Evolutionary conservation across 2,797 vertebrate species (phyloP).

Genomic region (Oryzias sinensis): DNA sequence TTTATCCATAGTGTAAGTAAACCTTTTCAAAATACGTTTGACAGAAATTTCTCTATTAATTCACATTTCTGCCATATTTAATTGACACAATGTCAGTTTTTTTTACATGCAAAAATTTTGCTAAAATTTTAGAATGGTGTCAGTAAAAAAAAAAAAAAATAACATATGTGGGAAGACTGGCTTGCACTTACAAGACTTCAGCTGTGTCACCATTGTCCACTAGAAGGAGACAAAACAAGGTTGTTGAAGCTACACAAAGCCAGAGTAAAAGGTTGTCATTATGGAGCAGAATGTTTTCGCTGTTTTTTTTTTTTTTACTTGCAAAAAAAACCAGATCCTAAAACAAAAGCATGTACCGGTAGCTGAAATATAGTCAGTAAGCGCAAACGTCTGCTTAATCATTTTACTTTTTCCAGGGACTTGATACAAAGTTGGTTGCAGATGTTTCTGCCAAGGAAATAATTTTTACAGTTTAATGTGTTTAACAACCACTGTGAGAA

Average conservation of each 20-base stretch:
- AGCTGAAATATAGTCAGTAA: constrained; percentile 15
- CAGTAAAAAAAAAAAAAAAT: constrained; percentile 3
- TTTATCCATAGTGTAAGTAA: constrained; percentile 55
- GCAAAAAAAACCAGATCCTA: constrained; percentile 11
- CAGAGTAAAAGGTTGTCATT: constrained; percentile 13
- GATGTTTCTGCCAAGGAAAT: constrained; percentile 22
- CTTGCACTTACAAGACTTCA: background rate
- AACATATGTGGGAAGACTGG: background rate
- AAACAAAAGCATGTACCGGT: constrained; percentile 9
- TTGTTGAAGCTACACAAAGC: constrained; percentile 11
- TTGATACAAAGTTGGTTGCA: constrained; percentile 12
- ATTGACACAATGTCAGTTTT: constrained; percentile 9
- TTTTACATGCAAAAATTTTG: constrained; percentile 16
- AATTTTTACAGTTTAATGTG: constrained; percentile 36
- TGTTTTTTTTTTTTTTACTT: constrained; percentile 27
- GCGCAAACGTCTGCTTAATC: constrained; percentile 13
- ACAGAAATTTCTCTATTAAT: constrained; percentile 24
- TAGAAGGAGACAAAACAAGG: constrained; percentile 62
- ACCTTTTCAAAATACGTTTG: constrained; percentile 21
- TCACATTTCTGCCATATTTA: constrained; percentile 23
- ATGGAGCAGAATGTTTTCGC: constrained; percentile 7
- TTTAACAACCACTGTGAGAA: constrained; percentile 45
- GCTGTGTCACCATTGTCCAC: constrained; percentile 47
- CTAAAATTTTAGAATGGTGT: constrained; percentile 5
- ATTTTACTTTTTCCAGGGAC: constrained; percentile 4